Percentiles rank a stretch among this genome's conserved stretches.
Conservation (phyloP, 2,797 vertebrate species). For the Dendrocincla tyrannina region DNA sequence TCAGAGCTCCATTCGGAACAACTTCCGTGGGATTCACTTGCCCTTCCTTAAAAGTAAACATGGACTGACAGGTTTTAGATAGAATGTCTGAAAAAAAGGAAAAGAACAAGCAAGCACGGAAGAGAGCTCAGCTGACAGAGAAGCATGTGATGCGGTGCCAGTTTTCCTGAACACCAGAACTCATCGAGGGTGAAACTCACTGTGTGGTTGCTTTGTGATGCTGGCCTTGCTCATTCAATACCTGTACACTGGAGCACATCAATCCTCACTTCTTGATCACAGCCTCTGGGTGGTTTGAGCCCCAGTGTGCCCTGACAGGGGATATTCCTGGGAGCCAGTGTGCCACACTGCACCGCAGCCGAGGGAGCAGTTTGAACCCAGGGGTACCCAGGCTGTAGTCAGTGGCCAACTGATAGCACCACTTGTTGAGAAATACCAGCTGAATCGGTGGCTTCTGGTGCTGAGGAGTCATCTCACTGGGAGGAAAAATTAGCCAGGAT, state of each 20-base stretch:
- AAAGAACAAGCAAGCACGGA: neutral
- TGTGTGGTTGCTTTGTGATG: neutral
- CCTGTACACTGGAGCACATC: accelerated
- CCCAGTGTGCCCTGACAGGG: neutral
- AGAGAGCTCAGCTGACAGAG: neutral
- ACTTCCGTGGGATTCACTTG: neutral
- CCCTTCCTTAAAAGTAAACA: neutral
- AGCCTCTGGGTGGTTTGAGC: neutral
- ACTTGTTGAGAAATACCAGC: neutral
- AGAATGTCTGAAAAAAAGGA: neutral
- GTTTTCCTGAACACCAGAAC: neutral
- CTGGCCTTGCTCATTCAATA: neutral
- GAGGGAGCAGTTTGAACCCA: neutral
- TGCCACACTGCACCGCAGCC: accelerated
- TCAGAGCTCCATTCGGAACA: accelerated
- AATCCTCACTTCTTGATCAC: neutral
- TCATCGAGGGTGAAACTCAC: neutral
- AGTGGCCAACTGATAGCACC: neutral
- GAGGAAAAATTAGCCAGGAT: slow-evolving; percentile 18
- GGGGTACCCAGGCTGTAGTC: neutral
- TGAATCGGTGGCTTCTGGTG: neutral
- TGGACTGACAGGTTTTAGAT: neutral
- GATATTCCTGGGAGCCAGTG: neutral
- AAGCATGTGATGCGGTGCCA: neutral
- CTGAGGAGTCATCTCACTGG: neutral